Percentiles rank a stretch among this genome's conserved stretches.
These are phyloP conservation scores for Ectemnius continuus DNA, from an alignment of 2,888 invertebrate species.

Conservation along the genomic window DNA sequence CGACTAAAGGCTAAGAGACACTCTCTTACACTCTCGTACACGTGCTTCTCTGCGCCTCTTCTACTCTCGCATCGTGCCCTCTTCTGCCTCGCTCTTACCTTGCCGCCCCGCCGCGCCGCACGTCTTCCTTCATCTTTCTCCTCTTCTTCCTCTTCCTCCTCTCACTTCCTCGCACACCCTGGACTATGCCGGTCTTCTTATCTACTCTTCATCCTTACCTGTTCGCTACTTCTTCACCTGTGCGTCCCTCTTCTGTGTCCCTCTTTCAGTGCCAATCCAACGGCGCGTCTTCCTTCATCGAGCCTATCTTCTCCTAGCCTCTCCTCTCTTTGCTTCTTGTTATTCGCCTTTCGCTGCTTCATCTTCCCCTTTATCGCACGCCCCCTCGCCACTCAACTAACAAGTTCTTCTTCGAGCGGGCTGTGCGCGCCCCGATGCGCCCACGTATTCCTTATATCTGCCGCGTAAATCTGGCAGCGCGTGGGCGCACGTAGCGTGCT, in stretches of 20 bases:
- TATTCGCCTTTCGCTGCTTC: not conserved
- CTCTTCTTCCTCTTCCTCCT: not conserved
- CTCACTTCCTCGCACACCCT: not conserved
- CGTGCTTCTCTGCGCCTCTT: conserved; percentile 32
- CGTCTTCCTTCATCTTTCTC: not conserved
- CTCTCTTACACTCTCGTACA: conserved; percentile 42
- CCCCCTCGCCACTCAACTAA: conserved; percentile 31
- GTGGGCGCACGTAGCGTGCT: conserved; percentile 15
- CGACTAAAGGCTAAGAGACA: conserved; percentile 53
- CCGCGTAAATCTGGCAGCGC: conserved; percentile 38
- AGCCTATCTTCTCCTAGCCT: not conserved
- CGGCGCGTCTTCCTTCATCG: not conserved
- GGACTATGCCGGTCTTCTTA: conserved; percentile 4
- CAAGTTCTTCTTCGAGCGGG: conserved; percentile 47
- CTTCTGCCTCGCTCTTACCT: not conserved
- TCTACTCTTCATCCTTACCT: conserved; percentile 1
- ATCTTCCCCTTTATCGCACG: conserved; percentile 2
- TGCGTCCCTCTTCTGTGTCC: not conserved
- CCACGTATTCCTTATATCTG: conserved; percentile 42
- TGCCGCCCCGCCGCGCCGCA: not conserved
- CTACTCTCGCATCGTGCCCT: conserved; percentile 4
- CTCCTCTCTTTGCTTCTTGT: not conserved
- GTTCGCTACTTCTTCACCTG: not conserved
- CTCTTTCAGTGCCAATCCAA: not conserved
- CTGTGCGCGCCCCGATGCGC: conserved; percentile 36